phyloP scores from a whole-genome alignment of 2,113 vertebrate species.

The Amia ocellicauda region DNA sequence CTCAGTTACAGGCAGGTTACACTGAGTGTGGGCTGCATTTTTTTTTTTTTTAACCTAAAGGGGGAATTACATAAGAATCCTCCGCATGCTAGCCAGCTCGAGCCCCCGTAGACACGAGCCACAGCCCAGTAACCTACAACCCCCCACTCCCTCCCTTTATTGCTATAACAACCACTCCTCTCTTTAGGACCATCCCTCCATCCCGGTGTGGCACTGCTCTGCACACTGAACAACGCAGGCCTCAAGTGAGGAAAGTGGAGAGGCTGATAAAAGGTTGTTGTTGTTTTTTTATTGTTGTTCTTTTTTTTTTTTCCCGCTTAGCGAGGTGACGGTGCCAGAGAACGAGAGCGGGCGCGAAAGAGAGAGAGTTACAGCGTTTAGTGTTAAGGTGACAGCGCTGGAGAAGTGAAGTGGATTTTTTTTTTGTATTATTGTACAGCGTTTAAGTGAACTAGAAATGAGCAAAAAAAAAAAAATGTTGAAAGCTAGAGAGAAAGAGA shows the following conservation, averaged over 20 bases:
- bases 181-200: constrained; percentile 14
- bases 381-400: no score
- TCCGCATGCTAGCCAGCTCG: constrained; percentile 58
- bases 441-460: no score
- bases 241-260: constrained; percentile 42
- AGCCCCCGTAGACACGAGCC: constrained; percentile 59
- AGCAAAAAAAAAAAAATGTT: no score
- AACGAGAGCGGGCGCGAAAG: no score
- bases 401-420: no score
- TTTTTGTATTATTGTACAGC: no score
- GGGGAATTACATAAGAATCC: constrained; percentile 73
- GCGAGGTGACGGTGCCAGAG: no score
- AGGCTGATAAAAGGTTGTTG: constrained; percentile 41
- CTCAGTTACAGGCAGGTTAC: constrained; percentile 60
- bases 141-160: constrained; percentile 54
- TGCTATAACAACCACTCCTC: constrained; percentile 60
- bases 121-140: constrained; percentile 6
- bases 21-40: constrained; percentile 62
- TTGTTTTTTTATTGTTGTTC: no score
- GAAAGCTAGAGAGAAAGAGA: no score
- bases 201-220: constrained; percentile 37
- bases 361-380: no score
- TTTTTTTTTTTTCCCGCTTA: no score
- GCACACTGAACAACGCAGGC: no score
- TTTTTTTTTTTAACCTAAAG: constrained; percentile 61